A percentile compares a stretch with the other conserved stretches of the same genome.
phyloP scores from a whole-genome alignment of 2,113 vertebrate genomes.

The Pollachius pollachius region DNA sequence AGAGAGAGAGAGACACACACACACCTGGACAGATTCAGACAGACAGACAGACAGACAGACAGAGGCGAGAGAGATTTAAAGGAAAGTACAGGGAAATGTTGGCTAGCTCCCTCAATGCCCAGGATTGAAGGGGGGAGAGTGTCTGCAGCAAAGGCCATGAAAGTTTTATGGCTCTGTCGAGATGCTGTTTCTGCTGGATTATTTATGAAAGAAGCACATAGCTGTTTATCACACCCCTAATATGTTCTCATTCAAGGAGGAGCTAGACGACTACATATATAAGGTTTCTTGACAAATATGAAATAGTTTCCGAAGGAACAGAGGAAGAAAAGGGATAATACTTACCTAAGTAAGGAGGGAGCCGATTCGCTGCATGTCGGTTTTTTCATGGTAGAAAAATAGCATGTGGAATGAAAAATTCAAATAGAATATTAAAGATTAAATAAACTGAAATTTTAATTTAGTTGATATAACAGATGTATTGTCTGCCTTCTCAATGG shows the following conservation, averaged over 20 bases:
- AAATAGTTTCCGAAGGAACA: conserved; percentile 35
- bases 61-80: conserved; percentile 12
- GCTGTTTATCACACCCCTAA: conserved; percentile 70
- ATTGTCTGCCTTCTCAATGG: no score
- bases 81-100: conserved; percentile 35
- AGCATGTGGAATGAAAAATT: conserved; percentile 34
- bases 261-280: conserved; percentile 30
- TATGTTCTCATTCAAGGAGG: conserved; percentile 54
- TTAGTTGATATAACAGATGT: no score
- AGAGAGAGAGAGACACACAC: no score
- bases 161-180: conserved; percentile 69
- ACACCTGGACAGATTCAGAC: not conserved
- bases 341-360: conserved; percentile 33
- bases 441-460: no score
- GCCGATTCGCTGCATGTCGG: conserved; percentile 1
- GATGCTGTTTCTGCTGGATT: conserved; percentile 71
- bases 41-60: not conserved
- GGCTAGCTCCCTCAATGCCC: conserved; percentile 49
- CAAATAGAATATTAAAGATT: conserved; percentile 32
- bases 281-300: conserved; percentile 45
- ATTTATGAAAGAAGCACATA: conserved; percentile 68
- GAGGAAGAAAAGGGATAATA: conserved; percentile 35
- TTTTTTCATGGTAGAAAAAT: conserved; percentile 23
- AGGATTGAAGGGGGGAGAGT: conserved; percentile 37
- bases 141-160: conserved; percentile 59